phyloP scores from a whole-genome alignment of 2,888 invertebrate genomes.

The Papilio elwesi region DNA sequence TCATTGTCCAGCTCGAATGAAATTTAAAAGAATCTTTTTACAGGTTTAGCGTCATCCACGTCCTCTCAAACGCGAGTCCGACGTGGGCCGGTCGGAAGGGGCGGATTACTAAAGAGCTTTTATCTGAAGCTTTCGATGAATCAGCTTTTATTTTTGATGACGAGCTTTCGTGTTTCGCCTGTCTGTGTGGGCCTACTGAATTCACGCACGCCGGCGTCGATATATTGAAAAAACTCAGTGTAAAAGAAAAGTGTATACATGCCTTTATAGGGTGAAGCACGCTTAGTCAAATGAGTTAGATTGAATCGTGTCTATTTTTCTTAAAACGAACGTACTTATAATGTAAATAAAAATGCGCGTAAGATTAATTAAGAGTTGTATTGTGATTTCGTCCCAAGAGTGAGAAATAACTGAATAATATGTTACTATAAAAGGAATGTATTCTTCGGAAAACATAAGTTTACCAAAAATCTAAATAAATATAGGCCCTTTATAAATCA shows the following conservation, averaged over 20 bases:
- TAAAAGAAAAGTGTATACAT: slow-evolving; percentile 69
- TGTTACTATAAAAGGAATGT: neutral
- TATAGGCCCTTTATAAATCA: slow-evolving; percentile 4
- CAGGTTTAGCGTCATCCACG: slow-evolving; percentile 86
- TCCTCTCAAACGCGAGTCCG: slow-evolving; percentile 87
- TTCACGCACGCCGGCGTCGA: slow-evolving; percentile 70
- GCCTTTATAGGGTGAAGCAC: slow-evolving; percentile 74
- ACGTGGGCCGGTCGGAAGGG: slow-evolving; percentile 87
- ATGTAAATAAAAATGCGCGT: slow-evolving; percentile 19
- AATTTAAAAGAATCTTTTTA: slow-evolving; percentile 36
- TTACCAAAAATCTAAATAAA: neutral
- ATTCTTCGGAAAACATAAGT: neutral
- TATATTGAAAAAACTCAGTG: slow-evolving; percentile 62
- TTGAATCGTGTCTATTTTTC: slow-evolving; percentile 4
- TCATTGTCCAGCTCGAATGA: too few species aligned
- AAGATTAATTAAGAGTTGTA: slow-evolving; percentile 33
- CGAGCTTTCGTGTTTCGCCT: slow-evolving; percentile 62
- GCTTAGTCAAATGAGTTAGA: neutral
- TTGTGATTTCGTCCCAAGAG: slow-evolving; percentile 55
- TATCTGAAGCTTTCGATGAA: slow-evolving; percentile 57
- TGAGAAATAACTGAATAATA: slow-evolving; percentile 52
- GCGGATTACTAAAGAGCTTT: slow-evolving; percentile 63
- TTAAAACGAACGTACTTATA: slow-evolving; percentile 19
- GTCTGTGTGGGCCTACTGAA: slow-evolving; percentile 74
- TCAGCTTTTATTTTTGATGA: slow-evolving; percentile 55